Evolutionary conservation across 2,888 invertebrate genomes (phyloP).

Genomic region (Listrodromus nycthemerus): DNA sequence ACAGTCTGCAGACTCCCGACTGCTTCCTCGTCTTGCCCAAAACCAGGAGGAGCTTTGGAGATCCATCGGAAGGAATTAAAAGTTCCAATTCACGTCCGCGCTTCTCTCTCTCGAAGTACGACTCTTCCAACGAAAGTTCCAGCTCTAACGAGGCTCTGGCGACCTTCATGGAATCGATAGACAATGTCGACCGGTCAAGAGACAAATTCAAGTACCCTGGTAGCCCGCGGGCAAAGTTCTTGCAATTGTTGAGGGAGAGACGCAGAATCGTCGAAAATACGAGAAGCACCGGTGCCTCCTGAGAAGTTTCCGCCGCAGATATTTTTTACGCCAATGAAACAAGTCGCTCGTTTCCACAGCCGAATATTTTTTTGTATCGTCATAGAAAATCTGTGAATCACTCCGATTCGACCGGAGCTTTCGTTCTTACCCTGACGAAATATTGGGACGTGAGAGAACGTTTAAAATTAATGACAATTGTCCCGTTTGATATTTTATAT

Average conservation of each 20-base stretch:
- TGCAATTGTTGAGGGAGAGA: conserved; percentile 77
- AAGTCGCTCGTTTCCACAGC: conserved; percentile 30
- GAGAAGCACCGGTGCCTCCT: conserved; percentile 70
- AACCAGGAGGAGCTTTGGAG: conserved; percentile 20
- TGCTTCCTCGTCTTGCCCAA: conserved; percentile 59
- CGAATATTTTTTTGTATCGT: conserved; percentile 34
- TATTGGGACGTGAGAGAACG: conserved; percentile 4
- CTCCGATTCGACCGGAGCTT: neutral
- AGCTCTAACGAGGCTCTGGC: conserved; percentile 69
- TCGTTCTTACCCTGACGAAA: neutral
- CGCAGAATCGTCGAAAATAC: conserved; percentile 78
- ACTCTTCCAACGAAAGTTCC: conserved; percentile 69
- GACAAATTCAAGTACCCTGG: conserved; percentile 76
- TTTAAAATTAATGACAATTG: neutral
- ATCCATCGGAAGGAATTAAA: conserved; percentile 46
- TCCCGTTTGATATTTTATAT: neutral
- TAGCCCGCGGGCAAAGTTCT: conserved; percentile 78
- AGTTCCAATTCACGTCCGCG: conserved; percentile 50
- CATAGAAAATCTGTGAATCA: conserved; percentile 1
- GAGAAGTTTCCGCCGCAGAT: conserved; percentile 41
- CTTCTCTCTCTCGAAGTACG: conserved; percentile 67
- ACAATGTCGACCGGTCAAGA: conserved; percentile 64
- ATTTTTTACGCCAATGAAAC: conserved; percentile 38
- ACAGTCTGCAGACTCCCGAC: conserved; percentile 51
- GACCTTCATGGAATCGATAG: conserved; percentile 69